Evolutionary conservation across 2,113 vertebrate species (phyloP).

Genomic region (Symphodus melops): DNA sequence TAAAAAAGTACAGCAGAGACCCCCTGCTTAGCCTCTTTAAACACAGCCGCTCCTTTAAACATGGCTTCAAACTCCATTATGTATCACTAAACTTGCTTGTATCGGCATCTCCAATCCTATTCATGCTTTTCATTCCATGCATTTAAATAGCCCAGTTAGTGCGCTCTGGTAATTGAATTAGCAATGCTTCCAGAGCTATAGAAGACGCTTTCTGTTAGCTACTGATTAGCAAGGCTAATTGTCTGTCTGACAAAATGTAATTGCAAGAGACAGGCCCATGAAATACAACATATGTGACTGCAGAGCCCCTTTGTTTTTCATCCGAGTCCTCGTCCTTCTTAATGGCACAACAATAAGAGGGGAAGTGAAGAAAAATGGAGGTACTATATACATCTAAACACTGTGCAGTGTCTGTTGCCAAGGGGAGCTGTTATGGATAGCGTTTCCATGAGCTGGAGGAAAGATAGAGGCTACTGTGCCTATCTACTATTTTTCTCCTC

Average conservation of each 20-base stretch:
- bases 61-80: constrained; percentile 18
- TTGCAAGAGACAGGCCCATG: constrained; percentile 63
- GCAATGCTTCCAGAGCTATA: constrained; percentile 56
- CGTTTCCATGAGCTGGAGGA: constrained; percentile 43
- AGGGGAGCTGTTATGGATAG: constrained; percentile 43
- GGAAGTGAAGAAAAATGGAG: constrained; percentile 39
- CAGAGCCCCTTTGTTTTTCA: constrained; percentile 42
- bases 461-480: constrained; percentile 35
- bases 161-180: constrained; percentile 70
- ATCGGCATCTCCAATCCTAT: constrained; percentile 32
- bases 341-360: constrained; percentile 19
- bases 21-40: constrained; percentile 12
- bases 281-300: constrained; percentile 53
- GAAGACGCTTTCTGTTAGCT: constrained; percentile 66
- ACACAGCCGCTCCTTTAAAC: constrained; percentile 19
- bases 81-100: not conserved
- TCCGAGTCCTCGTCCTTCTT: constrained; percentile 2
- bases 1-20: constrained; percentile 19
- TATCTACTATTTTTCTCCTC: constrained; percentile 51
- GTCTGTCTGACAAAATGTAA: constrained; percentile 73
- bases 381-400: constrained; percentile 37
- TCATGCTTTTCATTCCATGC: constrained; percentile 59
- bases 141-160: constrained; percentile 74
- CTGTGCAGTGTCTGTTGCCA: constrained; percentile 38
- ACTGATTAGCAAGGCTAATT: constrained; percentile 80